Base-by-base conservation (phyloP, 2,888 invertebrate species). In the Chaetoderma sp. region DNA sequence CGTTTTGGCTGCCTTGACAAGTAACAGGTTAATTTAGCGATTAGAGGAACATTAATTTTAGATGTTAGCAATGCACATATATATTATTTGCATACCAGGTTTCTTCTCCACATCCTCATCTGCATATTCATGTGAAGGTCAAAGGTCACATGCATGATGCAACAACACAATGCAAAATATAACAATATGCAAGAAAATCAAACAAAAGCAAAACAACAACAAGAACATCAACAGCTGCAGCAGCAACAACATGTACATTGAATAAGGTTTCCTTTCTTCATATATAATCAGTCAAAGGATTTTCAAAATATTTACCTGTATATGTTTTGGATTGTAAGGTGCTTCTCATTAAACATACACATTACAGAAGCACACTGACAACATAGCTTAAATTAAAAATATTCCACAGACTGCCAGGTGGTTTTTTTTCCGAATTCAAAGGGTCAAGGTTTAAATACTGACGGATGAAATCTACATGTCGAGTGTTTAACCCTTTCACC, bases 41-140 rank as follows among this genome's bases (percentile, higher is more conserved):
- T n/a, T n/a, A n/a, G n/a, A n/a, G n/a, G n/a, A n/a, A n/a, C n/a
- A n/a, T n/a, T n/a, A n/a, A n/a, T n/a, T n/a, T n/a, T n/a, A n/a
- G n/a, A n/a, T n/a, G n/a, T n/a, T n/a, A n/a, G n/a, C n/a, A n/a
- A n/a, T n/a, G n/a, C n/a, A n/a, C n/a, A n/a, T n/a, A n/a, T n/a
- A n/a, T n/a, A n/a, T n/a, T n/a, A n/a, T n/a, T n/a, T n/a, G n/a
- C n/a, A n/a, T 13, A n/a, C 10, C n/a, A 13, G 10, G n/a, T 44
- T 56, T 63, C 45, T 68, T 47, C 21, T 72, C 68, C 49, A 74
- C 73, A 52, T 65, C 67, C 49, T 75, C 74, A 64, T 76, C 73
- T 68, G 63, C 65, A 55, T 63, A 54, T 32, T 74, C 76, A 70
- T 73, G 39, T 13, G 39, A n/a, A 10, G n/a, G 39, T 13, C n/a